These are phyloP conservation scores for Cryptoprocta ferox DNA, from an alignment of 2,797 vertebrate genomes.

Conservation along the genomic window DNA sequence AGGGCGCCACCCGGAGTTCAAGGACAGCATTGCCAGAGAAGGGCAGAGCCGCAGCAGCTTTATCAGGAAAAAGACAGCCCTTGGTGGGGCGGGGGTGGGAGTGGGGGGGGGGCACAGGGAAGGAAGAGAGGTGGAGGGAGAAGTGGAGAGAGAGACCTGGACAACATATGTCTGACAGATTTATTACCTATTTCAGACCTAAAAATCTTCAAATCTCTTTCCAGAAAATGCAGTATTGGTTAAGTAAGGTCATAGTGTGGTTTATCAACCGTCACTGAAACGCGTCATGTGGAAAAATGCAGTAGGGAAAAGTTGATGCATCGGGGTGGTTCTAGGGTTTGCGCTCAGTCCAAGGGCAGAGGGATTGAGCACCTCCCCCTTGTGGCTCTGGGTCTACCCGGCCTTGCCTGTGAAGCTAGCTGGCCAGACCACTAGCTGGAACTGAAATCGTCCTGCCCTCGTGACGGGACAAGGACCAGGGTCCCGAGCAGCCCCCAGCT, in stretches of 20 bases:
- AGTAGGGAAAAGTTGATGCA: background rate
- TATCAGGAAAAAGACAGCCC: background rate
- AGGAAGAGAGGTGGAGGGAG: background rate
- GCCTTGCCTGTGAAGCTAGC: background rate
- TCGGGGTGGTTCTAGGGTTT: background rate
- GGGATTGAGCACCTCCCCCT: background rate
- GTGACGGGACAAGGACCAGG: background rate
- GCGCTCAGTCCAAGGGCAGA: background rate
- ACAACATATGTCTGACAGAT: background rate
- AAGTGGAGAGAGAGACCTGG: background rate
- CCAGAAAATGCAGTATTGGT: background rate
- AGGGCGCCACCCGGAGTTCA: constrained; percentile 58
- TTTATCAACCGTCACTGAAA: background rate
- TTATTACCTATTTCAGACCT: constrained; percentile 26
- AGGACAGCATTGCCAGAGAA: background rate
- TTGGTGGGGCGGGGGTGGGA: fast-evolving
- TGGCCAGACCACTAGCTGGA: background rate
- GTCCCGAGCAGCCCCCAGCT: background rate
- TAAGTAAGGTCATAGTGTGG: background rate
- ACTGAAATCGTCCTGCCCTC: background rate
- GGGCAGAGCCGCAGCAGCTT: fast-evolving
- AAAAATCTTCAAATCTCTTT: constrained; percentile 7
- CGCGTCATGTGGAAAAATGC: background rate
- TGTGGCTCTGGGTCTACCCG: fast-evolving
- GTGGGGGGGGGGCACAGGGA: fast-evolving